Evolutionary conservation across 2,888 invertebrate genomes (phyloP).

Genomic region (Yponomeuta evonymella): DNA sequence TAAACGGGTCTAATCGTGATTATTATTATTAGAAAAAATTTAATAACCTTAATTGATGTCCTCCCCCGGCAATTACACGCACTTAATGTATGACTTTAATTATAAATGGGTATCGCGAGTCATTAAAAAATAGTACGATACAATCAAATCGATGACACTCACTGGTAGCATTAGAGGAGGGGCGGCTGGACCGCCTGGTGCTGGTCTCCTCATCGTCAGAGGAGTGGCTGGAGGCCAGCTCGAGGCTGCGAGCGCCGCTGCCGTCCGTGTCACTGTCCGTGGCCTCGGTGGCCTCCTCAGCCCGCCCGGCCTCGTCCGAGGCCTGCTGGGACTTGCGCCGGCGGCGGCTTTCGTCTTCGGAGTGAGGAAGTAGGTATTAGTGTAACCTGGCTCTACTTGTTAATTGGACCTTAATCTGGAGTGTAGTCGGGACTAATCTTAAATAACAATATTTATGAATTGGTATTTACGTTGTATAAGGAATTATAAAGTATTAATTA

Average conservation of each 20-base stretch:
- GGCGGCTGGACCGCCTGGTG: conserved; percentile 43
- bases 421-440: no score
- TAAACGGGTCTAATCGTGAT: no score
- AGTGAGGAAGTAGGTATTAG: no score
- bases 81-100: no score
- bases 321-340: conserved; percentile 44
- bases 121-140: no score
- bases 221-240: conserved; percentile 96
- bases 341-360: conserved; percentile 29
- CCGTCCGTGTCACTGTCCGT: conserved; percentile 89
- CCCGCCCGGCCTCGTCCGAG: conserved; percentile 27
- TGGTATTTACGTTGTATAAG: no score
- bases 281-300: conserved; percentile 71
- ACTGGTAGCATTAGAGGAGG: conserved; percentile 37
- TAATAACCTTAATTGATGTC: no score
- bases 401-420: neutral
- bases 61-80: no score
- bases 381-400: neutral
- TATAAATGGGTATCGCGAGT: no score
- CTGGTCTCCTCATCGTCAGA: conserved; percentile 90
- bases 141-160: conserved; percentile 21
- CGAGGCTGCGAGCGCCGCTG: conserved; percentile 88
- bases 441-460: no score
- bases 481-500: no score
- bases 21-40: no score